phyloP scores from a whole-genome alignment of 2,888 invertebrate species.

The Listrodromus nycthemerus region DNA sequence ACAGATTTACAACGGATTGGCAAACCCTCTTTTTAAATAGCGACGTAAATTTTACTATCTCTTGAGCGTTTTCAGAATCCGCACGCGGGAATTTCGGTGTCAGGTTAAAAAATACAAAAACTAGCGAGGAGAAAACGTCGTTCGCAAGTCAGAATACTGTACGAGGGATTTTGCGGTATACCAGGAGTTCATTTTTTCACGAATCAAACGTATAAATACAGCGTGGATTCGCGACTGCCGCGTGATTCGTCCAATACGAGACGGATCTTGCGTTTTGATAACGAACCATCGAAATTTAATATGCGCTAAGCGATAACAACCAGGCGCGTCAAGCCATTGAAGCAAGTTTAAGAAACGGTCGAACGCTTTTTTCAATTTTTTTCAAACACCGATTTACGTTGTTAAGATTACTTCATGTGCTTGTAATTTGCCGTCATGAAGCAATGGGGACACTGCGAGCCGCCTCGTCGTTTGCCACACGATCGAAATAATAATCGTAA shows the following conservation, averaged over 20 bases:
- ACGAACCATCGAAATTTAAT: slow-evolving; percentile 4
- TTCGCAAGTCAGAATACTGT: slow-evolving; percentile 56
- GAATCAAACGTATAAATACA: slow-evolving; percentile 24
- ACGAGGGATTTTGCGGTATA: slow-evolving; percentile 45
- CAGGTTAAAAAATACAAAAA: slow-evolving; percentile 42
- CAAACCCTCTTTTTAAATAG: slow-evolving; percentile 13
- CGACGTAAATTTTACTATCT: slow-evolving; percentile 36
- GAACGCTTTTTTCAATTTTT: slow-evolving; percentile 21
- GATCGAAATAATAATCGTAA: neutral
- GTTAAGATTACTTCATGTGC: neutral
- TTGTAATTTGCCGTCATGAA: neutral
- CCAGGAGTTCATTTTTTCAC: slow-evolving; percentile 35
- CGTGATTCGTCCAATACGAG: slow-evolving; percentile 48
- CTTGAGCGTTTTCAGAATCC: slow-evolving; percentile 19
- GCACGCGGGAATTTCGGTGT: slow-evolving; percentile 19
- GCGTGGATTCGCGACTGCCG: neutral
- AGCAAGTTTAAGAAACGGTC: slow-evolving; percentile 35
- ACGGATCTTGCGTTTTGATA: slow-evolving; percentile 28
- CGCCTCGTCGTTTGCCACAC: slow-evolving; percentile 37
- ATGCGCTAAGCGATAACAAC: slow-evolving; percentile 16
- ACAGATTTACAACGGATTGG: slow-evolving; percentile 51
- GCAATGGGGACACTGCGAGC: slow-evolving; percentile 15
- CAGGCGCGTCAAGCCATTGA: slow-evolving; percentile 32
- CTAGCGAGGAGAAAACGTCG: slow-evolving; percentile 34
- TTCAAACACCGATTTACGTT: neutral